Percentiles rank a stretch among this genome's conserved stretches.
These are phyloP conservation scores for Rhopalosiphum maidis DNA, from an alignment of 1,140 invertebrate species.

Conservation along the genomic window DNA sequence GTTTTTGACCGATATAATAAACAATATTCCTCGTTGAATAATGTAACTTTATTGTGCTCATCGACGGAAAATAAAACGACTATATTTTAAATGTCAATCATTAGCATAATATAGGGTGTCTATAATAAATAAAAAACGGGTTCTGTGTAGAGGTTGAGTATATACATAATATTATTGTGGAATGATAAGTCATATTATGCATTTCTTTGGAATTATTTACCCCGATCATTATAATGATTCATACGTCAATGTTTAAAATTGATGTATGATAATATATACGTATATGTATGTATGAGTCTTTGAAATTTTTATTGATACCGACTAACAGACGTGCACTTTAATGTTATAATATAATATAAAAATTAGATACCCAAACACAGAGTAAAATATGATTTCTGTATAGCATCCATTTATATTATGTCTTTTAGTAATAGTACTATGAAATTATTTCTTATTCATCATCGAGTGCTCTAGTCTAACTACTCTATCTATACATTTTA, in stretches of 20 bases:
- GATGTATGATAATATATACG: neutral
- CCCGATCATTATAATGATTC: conserved; percentile 10
- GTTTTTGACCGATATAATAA: neutral
- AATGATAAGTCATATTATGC: neutral
- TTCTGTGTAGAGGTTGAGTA: neutral
- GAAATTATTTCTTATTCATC: neutral
- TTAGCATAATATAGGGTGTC: conserved; percentile 21
- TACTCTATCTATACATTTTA: neutral
- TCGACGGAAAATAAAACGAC: neutral
- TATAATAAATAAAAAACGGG: conserved; percentile 9
- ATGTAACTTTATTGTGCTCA: neutral
- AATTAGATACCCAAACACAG: neutral
- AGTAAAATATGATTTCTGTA: conserved; percentile 36
- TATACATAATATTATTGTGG: neutral
- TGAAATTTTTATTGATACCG: neutral
- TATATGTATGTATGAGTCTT: neutral
- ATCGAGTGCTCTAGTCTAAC: neutral
- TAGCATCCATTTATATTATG: neutral
- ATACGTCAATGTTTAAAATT: conserved; percentile 14
- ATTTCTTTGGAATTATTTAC: conserved; percentile 25
- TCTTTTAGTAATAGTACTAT: neutral
- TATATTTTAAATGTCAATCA: conserved; percentile 27
- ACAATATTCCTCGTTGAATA: neutral
- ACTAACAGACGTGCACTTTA: neutral
- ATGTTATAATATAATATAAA: conserved; percentile 1